Evolutionary conservation across 1,140 invertebrate genomes (phyloP), one percentile per base, ranked within the genome.

Genomic region (Oedothorax gibbosus): DNA sequence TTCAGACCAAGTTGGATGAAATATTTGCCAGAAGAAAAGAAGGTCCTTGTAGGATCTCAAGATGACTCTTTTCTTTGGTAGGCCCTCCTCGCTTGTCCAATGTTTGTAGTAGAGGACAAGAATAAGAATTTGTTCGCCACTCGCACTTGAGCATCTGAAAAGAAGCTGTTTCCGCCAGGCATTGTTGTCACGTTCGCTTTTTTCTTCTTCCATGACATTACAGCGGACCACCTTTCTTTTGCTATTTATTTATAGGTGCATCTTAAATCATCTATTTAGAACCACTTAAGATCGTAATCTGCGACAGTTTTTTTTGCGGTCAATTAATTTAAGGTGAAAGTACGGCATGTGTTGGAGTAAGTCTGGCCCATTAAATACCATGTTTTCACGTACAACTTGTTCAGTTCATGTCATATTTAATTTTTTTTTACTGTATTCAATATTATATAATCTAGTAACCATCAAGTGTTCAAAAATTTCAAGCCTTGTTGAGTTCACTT

Each of bases 81-180:
- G 12, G 49, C 69, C 69, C 69, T 71, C 50, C 69, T 71, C 51
- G 69, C 69, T 35, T 71, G 69, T 71, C 69, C 54, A 71, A 71
- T 71, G 69, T 71, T 71, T 71, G 69, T 71, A 49, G 69, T 71
- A 56, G 64, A 65, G 56, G 64, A 79, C 77, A 68, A 79, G 77
- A 79, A 78, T 21, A 78, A 51, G 51, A 79, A 79, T 79, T 79
- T 79, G 77, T 79, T 53, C 35, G 68, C 64, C 77, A 79, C 77
- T 79, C 15, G 49, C 69, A 71, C 51, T 18, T 53, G 54, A 71
- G 35, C 35, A 35, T 35, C 35, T 35, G 69, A 71, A 71, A 71
- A 71, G 62, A 68, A 79, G 56, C 49, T 21, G 51, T 68, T 79
- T 79, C 64, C 77, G 77, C 65, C 10, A 51, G 8, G 3, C 50